These are phyloP conservation scores for Caenorhabditis brenneri DNA, from an alignment of 1,140 invertebrate genomes.

Conservation along the genomic window DNA sequence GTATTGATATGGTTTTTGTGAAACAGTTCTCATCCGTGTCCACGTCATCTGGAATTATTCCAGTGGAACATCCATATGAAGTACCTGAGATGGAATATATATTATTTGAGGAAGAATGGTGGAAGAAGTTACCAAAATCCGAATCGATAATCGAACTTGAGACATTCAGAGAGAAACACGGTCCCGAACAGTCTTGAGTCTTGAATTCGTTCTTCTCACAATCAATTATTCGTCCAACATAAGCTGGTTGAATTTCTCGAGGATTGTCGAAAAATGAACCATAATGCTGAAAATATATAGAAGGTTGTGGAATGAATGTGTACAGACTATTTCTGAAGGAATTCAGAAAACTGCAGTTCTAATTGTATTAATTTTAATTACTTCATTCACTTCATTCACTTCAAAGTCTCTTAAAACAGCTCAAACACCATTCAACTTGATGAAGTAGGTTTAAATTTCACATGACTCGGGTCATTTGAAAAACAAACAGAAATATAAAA, in stretches of 20 bases:
- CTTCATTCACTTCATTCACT: no score
- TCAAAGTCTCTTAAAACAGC: no score
- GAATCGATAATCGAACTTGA: slow-evolving; percentile 11
- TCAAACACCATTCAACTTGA: not conserved
- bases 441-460: not conserved
- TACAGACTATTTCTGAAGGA: not conserved
- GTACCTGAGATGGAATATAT: not conserved
- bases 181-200: slow-evolving; percentile 4
- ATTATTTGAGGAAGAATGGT: not conserved
- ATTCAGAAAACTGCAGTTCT: no score
- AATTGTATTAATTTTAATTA: no score
- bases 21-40: not conserved
- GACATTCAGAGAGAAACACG: slow-evolving; percentile 6
- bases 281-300: slow-evolving; percentile 38
- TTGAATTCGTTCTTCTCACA: slow-evolving; percentile 33
- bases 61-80: slow-evolving; percentile 1
- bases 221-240: not conserved
- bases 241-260: not conserved
- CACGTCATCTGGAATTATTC: slow-evolving; percentile 21
- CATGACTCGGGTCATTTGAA: no score
- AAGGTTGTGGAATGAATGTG: no score
- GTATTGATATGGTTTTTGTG: not conserved
- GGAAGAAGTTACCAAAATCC: not conserved
- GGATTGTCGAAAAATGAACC: slow-evolving; percentile 24
- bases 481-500: not conserved